Percentiles rank a stretch among this genome's conserved stretches.
Evolutionary conservation across 2,113 vertebrate species (phyloP).

Genomic region (Polypterus senegalus): DNA sequence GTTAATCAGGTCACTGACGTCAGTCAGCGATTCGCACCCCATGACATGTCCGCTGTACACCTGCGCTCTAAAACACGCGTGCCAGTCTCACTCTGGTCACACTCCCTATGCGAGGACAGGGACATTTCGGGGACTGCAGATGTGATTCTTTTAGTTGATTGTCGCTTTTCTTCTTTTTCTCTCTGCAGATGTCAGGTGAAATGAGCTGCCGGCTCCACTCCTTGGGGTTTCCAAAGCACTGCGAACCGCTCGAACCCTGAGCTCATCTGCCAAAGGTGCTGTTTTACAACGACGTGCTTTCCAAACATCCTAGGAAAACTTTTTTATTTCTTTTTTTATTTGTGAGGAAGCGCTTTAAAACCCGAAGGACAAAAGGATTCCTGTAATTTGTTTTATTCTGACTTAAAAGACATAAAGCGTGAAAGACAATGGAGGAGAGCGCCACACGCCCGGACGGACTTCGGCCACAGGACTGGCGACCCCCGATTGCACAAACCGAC

Average conservation of each 20-base stretch:
- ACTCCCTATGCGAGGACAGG: slow-evolving; percentile 6
- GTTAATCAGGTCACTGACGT: slow-evolving; percentile 36
- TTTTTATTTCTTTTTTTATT: slow-evolving; percentile 57
- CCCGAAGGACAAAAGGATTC: slow-evolving; percentile 42
- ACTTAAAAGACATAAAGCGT: slow-evolving; percentile 30
- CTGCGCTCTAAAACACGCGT: slow-evolving; percentile 38
- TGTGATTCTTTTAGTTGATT: not conserved
- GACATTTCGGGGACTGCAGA: not conserved
- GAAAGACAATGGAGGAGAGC: too few species aligned
- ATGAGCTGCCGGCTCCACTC: slow-evolving; percentile 54
- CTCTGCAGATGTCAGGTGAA: slow-evolving; percentile 91
- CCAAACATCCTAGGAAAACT: slow-evolving; percentile 34
- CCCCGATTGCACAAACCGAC: too few species aligned
- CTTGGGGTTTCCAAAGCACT: slow-evolving; percentile 61
- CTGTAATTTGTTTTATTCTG: slow-evolving; percentile 58
- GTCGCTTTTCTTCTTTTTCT: slow-evolving; percentile 32
- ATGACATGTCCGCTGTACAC: slow-evolving; percentile 23
- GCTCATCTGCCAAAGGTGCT: slow-evolving; percentile 88
- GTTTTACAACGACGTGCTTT: slow-evolving; percentile 30
- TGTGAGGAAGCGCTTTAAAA: slow-evolving; percentile 46
- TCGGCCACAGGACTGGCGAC: too few species aligned
- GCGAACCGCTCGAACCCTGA: slow-evolving; percentile 67
- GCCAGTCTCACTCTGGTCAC: slow-evolving; percentile 31
- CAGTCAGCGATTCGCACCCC: slow-evolving; percentile 36
- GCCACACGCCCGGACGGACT: too few species aligned